phyloP scores from a whole-genome alignment of 2,113 vertebrate species.

The Noctilio leporinus region DNA sequence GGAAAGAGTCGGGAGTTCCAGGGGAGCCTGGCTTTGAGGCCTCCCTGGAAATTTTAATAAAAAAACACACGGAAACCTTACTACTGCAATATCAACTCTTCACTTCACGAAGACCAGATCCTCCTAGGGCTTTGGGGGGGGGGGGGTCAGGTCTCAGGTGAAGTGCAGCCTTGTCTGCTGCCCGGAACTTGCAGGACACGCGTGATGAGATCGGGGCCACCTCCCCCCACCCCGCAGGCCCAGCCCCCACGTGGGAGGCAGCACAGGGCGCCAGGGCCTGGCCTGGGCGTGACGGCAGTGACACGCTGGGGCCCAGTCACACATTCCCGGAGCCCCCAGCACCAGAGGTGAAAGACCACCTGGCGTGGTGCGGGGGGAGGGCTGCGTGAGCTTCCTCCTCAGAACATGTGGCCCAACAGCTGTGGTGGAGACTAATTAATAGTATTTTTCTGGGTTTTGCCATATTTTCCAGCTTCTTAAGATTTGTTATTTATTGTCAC shows the following conservation, averaged over 20 bases:
- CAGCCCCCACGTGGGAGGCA: neutral
- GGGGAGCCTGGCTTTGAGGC: neutral
- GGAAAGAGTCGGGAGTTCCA: neutral
- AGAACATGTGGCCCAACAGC: neutral
- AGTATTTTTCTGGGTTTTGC: neutral
- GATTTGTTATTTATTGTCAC: neutral
- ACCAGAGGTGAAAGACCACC: neutral
- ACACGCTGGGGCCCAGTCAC: neutral
- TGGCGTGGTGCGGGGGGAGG: accelerated
- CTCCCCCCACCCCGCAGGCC: neutral
- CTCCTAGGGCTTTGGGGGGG: no score
- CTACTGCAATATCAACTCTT: neutral
- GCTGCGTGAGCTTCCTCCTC: neutral
- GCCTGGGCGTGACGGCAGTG: accelerated
- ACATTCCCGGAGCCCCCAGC: accelerated
- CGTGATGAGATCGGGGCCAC: accelerated
- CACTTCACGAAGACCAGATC: neutral
- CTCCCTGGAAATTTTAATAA: neutral
- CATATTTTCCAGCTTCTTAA: neutral
- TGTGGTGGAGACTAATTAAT: neutral
- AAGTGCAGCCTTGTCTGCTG: neutral
- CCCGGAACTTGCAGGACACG: neutral
- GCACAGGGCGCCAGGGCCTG: accelerated
- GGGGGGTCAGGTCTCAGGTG: accelerated
- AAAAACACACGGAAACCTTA: neutral